Base-by-base conservation (phyloP, 2,797 vertebrate species). In the Antennarius maculatus region DNA sequence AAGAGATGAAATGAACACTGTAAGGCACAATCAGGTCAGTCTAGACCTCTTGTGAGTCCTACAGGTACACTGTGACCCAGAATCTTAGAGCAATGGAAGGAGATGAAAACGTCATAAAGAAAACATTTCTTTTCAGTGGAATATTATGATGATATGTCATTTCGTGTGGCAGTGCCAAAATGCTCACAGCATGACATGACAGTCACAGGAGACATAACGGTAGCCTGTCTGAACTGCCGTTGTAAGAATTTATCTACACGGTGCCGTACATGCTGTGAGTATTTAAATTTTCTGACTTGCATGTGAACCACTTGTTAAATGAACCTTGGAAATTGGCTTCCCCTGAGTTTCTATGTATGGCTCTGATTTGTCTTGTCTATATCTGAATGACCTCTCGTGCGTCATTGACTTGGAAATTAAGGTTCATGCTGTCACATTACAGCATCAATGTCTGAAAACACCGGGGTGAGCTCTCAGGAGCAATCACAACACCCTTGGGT, bases 281-380 rank as follows among this genome's bases (percentile, higher is more conserved):
- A 6, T 66, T 54, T 34, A 49, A 61, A 66, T 16, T 56, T 52
- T 6, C 12, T 66, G 57, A 69, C 43, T 51, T 47, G 39, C 46
- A 50, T 52, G 18, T 74, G 61, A 74, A 59, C 56, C 29, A 34
- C 10, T 52, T 61, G 69, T 71, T 82, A 18, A 75, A 52, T 48
- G 53, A 51, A 66, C 13, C 61, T 31, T 39, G 28, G 53, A 83
- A 80, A 71, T 54, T 31, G 31, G 3, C 3, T 10, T 7, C 52
- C 13, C 28, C 16, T 3, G 56, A 31, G 23, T 23, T 23, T 23
- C 23, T 23, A 23, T 23, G 23, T 23, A 23, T 23, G 23, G 23
- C 23, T 23, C 6, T 29, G 41, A 37, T 10, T 34, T 47, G 54
- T 14, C 2, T 42, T 43, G 37, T 57, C 27, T 50, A 28, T 52